Evolutionary conservation across 2,888 invertebrate genomes (phyloP), one percentile per base, ranked within the genome.

Genomic region (Dryocosmus kuriphilus): DNA sequence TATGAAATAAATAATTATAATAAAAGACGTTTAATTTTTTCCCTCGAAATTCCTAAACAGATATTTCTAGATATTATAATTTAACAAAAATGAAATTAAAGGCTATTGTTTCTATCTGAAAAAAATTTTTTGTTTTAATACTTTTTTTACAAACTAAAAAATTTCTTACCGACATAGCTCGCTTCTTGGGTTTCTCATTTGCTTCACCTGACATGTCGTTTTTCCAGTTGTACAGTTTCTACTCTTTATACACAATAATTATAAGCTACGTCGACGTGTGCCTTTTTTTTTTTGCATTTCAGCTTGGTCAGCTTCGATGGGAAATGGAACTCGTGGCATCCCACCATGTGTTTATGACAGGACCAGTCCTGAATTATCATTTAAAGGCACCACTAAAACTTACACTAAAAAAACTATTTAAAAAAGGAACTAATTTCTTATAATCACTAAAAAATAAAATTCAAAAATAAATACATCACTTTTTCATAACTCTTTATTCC

Each of bases 111-210:
- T 41, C 4, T 41, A 16, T 41, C 14, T 41, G 41, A 41, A 41
- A 16, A 3, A 4, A 2, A n/a, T n/a, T n/a, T n/a, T n/a, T 41
- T 41, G 11, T 35, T 35, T 35, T 35, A 11, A 35, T 35, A 35
- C 11, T 3, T 35, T 35, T 3, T 35, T 35, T 9, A 41, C 4
- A 38, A 38, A 38, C 11, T 38, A 38, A 38, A 11, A 38, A 65
- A 19, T 77, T 75, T 82, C 84, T 38, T 86, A 89, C 89, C 83
- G 87, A 87, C 88, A 89, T 88, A 75, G 86, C 82, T 76, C 84
- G 85, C 82, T 89, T 89, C 63, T 85, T 88, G 24, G 86, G 86
- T 51, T 80, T 80, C 77, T 86, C 84, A 71, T 77, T 38, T 75
- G 65, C 78, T 74, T 86, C 83, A 76, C 82, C 85, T 79, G 84